Percentiles rank a stretch among this genome's conserved stretches.
Evolutionary conservation across 2,888 invertebrate species (phyloP).

Genomic region (Sinhomidia bicolor): DNA sequence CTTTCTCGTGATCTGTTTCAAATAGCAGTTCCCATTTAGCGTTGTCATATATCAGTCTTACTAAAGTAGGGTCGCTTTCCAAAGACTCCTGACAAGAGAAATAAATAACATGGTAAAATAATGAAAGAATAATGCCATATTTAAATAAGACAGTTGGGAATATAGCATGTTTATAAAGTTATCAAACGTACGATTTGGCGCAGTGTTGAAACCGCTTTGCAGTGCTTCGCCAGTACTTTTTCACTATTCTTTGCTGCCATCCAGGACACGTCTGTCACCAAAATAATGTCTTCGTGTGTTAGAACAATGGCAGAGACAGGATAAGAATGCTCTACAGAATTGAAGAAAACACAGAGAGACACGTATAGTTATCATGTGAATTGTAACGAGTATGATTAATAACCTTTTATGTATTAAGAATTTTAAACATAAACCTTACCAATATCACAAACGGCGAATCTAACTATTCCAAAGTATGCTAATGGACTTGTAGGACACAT

Average conservation of each 20-base stretch:
- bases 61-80: constrained; percentile 76
- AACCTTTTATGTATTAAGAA: neutral
- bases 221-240: constrained; percentile 74
- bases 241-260: constrained; percentile 74
- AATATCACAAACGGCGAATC: constrained; percentile 76
- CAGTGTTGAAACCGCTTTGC: constrained; percentile 69
- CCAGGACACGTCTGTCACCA: constrained; percentile 77
- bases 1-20: constrained; percentile 77
- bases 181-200: constrained; percentile 78
- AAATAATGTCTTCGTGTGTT: constrained; percentile 77
- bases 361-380: neutral
- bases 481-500: constrained; percentile 78
- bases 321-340: constrained; percentile 76
- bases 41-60: constrained; percentile 76
- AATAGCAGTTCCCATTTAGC: constrained; percentile 78
- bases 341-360: neutral
- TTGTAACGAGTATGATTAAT: neutral
- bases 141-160: neutral
- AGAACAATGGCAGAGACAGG: constrained; percentile 77
- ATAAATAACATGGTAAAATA: neutral
- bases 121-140: neutral
- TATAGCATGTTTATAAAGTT: neutral
- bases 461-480: constrained; percentile 79
- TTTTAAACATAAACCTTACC: constrained; percentile 67
- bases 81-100: constrained; percentile 75